Evolutionary conservation across 2,888 invertebrate species (phyloP).

Genomic region (Synergus itoensis): DNA sequence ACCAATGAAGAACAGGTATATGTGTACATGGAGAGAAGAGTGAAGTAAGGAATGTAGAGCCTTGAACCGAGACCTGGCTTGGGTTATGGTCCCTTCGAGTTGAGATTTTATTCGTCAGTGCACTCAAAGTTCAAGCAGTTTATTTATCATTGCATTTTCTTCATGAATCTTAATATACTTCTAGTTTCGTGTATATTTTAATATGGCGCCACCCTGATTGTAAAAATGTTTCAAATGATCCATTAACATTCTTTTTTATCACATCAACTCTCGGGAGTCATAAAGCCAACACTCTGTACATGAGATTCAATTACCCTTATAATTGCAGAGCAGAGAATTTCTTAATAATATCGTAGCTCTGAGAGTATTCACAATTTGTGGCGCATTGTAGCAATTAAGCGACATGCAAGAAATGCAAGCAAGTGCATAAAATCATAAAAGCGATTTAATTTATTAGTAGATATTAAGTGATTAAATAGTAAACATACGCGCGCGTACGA

Average conservation of each 20-base stretch:
- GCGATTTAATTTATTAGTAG: constrained; percentile 19
- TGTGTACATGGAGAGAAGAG: constrained; percentile 47
- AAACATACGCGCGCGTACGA: neutral
- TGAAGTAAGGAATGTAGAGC: constrained; percentile 55
- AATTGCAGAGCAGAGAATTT: neutral
- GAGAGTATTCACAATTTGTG: neutral
- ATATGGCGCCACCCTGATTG: no score
- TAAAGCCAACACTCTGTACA: neutral
- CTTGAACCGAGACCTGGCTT: constrained; percentile 55
- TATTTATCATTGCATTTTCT: no score
- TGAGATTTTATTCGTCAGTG: constrained; percentile 37
- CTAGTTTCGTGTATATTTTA: no score
- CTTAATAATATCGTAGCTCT: neutral
- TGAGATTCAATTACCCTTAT: neutral
- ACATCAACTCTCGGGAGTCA: no score
- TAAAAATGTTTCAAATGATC: no score
- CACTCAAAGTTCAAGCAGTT: neutral
- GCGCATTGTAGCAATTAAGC: constrained; percentile 11
- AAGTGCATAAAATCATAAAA: constrained; percentile 22
- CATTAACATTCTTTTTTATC: no score
- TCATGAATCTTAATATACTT: no score
- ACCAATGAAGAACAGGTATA: neutral
- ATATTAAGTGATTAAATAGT: constrained; percentile 34
- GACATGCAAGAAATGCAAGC: constrained; percentile 20
- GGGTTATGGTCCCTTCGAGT: constrained; percentile 51